Evolutionary conservation across 2,113 vertebrate species (phyloP).

Genomic region (Chaenogobius annularis): DNA sequence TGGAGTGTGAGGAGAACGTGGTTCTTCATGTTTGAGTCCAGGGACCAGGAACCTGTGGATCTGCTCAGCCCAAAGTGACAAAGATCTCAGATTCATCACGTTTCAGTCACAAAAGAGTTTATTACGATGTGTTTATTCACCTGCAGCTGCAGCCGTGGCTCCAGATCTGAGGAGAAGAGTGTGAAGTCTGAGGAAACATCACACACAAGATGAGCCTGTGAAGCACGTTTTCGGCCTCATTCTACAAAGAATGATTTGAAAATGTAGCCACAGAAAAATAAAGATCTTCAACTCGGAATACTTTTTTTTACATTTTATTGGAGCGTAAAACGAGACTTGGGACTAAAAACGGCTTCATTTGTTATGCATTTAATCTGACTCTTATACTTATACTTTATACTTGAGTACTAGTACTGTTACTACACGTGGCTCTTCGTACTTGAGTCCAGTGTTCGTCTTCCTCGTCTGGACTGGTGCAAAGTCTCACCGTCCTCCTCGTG

Average conservation of each 20-base stretch:
- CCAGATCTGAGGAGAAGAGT: slow-evolving; percentile 52
- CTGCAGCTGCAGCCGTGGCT: slow-evolving; percentile 74
- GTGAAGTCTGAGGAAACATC: slow-evolving; percentile 2
- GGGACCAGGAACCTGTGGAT: neutral
- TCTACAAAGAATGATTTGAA: no score
- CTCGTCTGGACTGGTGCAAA: neutral
- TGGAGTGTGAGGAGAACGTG: neutral
- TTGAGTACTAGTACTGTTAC: no score
- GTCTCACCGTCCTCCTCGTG: slow-evolving; percentile 28
- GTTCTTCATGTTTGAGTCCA: slow-evolving; percentile 4
- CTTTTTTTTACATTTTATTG: no score
- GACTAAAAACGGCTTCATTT: no score
- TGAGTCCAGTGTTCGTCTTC: no score
- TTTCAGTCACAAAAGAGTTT: neutral
- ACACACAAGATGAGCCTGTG: neutral
- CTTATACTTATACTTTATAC: no score
- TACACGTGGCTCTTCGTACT: no score
- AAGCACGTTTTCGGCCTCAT: no score
- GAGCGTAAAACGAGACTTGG: no score
- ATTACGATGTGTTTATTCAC: slow-evolving; percentile 4
- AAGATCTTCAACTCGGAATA: no score
- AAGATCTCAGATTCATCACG: neutral
- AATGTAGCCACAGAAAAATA: no score
- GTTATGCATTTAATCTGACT: no score
- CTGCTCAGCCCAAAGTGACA: neutral